These are phyloP conservation scores for Tenebrosternarchus preto DNA, from an alignment of 2,113 vertebrate species.

Conservation along the genomic window DNA sequence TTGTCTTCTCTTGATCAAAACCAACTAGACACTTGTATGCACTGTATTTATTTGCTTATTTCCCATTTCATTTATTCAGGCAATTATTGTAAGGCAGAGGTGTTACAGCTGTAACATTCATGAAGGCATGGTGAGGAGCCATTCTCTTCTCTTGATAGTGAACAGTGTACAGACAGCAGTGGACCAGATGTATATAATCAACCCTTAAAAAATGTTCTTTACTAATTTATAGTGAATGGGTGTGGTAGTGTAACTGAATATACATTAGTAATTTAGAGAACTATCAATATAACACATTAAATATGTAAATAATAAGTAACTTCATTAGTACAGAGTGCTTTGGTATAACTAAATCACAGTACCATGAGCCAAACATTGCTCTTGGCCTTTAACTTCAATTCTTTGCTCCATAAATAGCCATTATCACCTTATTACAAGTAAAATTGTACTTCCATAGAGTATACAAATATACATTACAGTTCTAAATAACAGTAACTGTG, in stretches of 20 bases:
- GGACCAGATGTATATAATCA: not conserved
- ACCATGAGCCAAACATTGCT: not conserved
- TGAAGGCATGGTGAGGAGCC: not conserved
- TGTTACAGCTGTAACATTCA: not conserved
- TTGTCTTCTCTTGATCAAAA: not conserved
- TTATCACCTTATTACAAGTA: not conserved
- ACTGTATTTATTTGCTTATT: constrained; percentile 21
- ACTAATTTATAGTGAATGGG: not conserved
- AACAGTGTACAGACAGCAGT: not conserved
- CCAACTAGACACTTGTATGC: not conserved
- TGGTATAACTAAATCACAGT: constrained; percentile 15
- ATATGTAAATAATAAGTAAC: not conserved
- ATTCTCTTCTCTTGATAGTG: not conserved
- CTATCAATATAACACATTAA: not conserved
- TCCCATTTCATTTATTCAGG: no score
- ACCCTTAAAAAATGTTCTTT: not conserved
- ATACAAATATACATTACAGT: not conserved
- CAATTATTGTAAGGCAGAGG: no score
- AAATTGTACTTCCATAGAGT: not conserved
- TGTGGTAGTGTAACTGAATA: not conserved
- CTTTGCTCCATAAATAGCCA: constrained; percentile 8
- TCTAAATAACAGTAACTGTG: not conserved
- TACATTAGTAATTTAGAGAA: not conserved
- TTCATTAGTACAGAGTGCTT: constrained; percentile 10
- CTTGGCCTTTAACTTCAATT: not conserved